Evolutionary conservation across 92 coral and sea anemone genomes (phyloP), one percentile per base, ranked within the genome.

Genomic region (Porites evermanni): DNA sequence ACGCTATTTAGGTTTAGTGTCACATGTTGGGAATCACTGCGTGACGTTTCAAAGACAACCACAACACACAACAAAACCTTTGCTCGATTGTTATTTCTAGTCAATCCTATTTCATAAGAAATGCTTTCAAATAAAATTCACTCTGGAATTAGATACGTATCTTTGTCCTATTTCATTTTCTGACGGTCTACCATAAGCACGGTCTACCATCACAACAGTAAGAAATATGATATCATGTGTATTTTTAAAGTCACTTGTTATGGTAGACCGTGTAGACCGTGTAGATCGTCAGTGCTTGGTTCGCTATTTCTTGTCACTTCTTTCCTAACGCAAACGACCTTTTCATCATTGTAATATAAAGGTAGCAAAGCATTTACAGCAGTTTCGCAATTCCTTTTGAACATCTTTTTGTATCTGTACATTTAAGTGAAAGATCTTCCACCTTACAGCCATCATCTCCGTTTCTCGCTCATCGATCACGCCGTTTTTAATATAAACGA

Each of bases 361-460:
- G 14, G 51, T 24, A 53, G 87, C 81, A 65, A 90, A 93, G 64
- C 92, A 93, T 12, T 74, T 69, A 21, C 83, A 74, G 63, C 96
- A 90, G 38, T 87, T 19, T 16, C 85, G 63, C 14, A 90, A 67
- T 7, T 69, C 70, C 26, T 64, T 82, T 71, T 88, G 90, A 20
- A 71, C 70, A 6, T 20, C 58, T 24, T 68, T 70, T 6, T 64
- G 88, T 18, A 93, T 90, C 59, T 56, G 82, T 38, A 17, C 17
- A 44, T 66, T 74, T 12, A 93, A 85, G 1, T 80, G 67, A 56
- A 90, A 87, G 3, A 80, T 16, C 29, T 75, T 83, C 94, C 96
- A 91, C 59, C 92, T 66, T 17, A 88, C 94, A 13, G 90, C 20
- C 97, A 94, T 94, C 97, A 91, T 94, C 32, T 88, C 89, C 1